A percentile compares a stretch with the other conserved stretches of the same genome.
phyloP scores from a whole-genome alignment of 92 coral and sea anemone genomes.

The Porites evermanni region DNA sequence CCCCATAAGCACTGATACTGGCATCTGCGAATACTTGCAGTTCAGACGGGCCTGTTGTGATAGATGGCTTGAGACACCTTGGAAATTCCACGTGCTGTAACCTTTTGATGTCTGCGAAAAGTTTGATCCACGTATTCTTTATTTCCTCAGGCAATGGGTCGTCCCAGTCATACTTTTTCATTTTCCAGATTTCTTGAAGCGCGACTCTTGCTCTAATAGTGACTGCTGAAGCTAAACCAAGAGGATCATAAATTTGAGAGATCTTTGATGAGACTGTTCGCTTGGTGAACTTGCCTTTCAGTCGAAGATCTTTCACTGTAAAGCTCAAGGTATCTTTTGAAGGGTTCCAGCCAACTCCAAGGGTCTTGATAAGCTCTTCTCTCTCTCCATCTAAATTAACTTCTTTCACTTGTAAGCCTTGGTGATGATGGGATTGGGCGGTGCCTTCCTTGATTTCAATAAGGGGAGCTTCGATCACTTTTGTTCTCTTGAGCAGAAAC shows the following conservation, averaged over 20 bases:
- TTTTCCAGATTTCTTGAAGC: conserved; percentile 42
- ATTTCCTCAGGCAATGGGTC: conserved; percentile 60
- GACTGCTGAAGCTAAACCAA: conserved; percentile 60
- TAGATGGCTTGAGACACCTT: neutral
- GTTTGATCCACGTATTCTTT: conserved; percentile 7
- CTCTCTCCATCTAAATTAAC: conserved; percentile 57
- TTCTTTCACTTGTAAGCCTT: neutral
- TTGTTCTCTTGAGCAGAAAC: too few relatives aligned
- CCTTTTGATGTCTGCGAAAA: conserved; percentile 46
- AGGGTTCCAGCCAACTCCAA: conserved; percentile 57
- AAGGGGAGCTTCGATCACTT: too few relatives aligned
- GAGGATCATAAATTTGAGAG: conserved; percentile 56
- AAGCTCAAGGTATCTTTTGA: conserved; percentile 29
- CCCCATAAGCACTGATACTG: conserved; percentile 53
- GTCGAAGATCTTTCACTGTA: conserved; percentile 41
- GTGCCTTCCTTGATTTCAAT: too few relatives aligned
- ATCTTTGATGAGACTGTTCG: conserved; percentile 59
- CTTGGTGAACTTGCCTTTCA: conserved; percentile 22
- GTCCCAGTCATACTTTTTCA: conserved; percentile 63
- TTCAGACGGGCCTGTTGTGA: neutral
- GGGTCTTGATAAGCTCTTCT: conserved; percentile 12
- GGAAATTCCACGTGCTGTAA: conserved; percentile 29
- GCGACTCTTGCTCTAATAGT: conserved; percentile 58
- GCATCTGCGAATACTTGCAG: conserved; percentile 37
- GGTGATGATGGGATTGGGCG: too few relatives aligned